Base-by-base conservation (phyloP, 2,888 invertebrate species). In the Orchestes rusci region DNA sequence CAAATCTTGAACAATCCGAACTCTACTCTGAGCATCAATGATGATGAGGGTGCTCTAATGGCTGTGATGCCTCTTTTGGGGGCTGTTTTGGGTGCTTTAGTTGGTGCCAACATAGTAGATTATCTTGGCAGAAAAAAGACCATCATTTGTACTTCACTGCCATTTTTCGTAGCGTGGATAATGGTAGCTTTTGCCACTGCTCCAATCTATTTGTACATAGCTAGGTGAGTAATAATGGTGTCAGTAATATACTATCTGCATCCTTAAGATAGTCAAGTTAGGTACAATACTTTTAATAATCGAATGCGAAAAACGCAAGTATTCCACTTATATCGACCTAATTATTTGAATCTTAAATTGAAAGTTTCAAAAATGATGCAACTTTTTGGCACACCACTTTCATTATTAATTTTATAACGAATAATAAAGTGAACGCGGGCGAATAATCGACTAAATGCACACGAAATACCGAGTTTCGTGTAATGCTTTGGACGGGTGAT, bases 61-160 rank as follows among this genome's bases (percentile, higher is more conserved):
- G 77, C 77, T 1, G 79, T 80, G 35, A 73, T 81, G 58, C 77
- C 77, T 64, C 72, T 80, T 50, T 67, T 81, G 27, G 81, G 80
- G 53, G 78, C 78, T 1, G 73, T 78, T 16, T 64, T 78, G 30
- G 80, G 80, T 23, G 77, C 77, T 5, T 61, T 79, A 3, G 68
- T 76, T 13, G 74, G 79, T 12, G 80, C 79, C 18, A 72, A 77
- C 58, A 66, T 78, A 47, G 77, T 81, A 40, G 80, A 82, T 61
- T 68, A 71, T 48, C 71, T 79, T 47, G 83, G 83, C n/a, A 71
- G 83, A n/a, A 82, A 82, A 60, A 73, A 70, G 10, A 75, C 78
- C n/a, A 69, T 82, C 2, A 68, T 81, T 10, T 62, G 76, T 27
- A 73, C 78, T 10, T 75, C 77, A 0, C 56, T 80, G 4, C 79